Evolutionary conservation across 2,113 vertebrate species (phyloP), one percentile per base, ranked within the genome.

Genomic region (Corythaixoides concolor): DNA sequence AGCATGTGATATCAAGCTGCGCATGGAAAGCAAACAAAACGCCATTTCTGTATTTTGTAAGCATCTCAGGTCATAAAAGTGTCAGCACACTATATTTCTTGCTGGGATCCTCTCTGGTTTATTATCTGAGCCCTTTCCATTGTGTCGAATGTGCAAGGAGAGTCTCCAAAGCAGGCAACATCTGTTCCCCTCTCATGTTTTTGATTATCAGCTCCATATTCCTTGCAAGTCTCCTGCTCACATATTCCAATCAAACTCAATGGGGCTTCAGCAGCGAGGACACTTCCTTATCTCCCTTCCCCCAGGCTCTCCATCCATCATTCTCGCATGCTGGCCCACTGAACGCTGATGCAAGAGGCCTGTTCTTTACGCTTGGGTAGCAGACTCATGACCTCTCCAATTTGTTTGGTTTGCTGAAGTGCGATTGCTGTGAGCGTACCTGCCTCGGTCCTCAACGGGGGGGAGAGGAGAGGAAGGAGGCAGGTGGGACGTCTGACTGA

Each of bases 51-150:
- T 98, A 97, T 98, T 96, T 97, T 98, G 97, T 97, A 97, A 98
- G 97, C 96, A 97, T 97, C 89, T 97, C 94, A 63, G 97, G 97
- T 98, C 97, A 94, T 98, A 98, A 98, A 98, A 98, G 98, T 98
- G 98, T 98, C 98, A 98, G 94, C 98, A 98, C 87, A 0, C 97
- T 96, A 30, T 98, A 98, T 98, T 98, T 98, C 97, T 97, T 97
- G 96, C 69, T 81, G 96, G 95, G 94, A 98, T 98, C 91, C 95
- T 98, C 97, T 93, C 96, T 95, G 83, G 95, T 97, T 94, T 96
- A 94, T 93, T 92, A 96, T 97, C 97, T 96, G 91, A 68, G 56
- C 95, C 95, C 96, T 97, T 95, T 94, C 92, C 94, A 95, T 96
- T 97, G 91, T 95, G 89, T 96, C 93, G 86, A 89, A 94, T 97